Evolutionary conservation across 2,113 vertebrate genomes (phyloP).

Genomic region (Ictidomys tridecemlineatus): DNA sequence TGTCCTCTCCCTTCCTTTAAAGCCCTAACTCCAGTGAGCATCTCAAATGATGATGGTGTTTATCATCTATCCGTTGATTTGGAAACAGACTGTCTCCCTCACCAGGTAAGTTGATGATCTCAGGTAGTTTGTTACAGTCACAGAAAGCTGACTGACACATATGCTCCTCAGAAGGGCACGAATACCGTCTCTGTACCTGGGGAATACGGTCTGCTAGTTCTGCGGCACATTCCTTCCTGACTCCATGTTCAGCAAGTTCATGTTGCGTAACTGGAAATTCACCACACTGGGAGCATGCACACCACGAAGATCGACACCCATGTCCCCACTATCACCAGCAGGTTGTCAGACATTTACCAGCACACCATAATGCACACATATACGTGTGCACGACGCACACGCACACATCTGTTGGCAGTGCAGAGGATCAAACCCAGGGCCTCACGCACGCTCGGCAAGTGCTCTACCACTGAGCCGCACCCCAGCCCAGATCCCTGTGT

Average conservation of each 20-base stretch:
- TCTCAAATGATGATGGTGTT: neutral
- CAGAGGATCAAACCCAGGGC: neutral
- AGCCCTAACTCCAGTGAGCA: neutral
- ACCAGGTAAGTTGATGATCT: neutral
- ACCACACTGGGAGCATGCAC: rapidly evolving
- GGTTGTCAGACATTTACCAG: neutral
- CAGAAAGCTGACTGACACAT: too few relatives aligned
- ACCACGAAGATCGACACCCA: rapidly evolving
- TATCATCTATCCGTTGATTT: neutral
- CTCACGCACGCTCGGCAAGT: neutral
- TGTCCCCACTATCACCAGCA: neutral
- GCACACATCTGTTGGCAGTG: too few relatives aligned
- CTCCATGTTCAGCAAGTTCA: neutral
- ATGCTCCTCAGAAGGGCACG: neutral
- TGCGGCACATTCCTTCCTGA: neutral
- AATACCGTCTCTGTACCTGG: rapidly evolving
- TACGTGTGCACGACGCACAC: too few relatives aligned
- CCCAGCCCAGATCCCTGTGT: neutral
- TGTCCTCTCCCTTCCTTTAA: neutral
- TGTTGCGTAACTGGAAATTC: rapidly evolving
- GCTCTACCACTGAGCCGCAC: neutral
- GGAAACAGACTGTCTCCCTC: neutral
- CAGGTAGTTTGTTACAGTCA: too few relatives aligned
- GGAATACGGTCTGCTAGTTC: rapidly evolving
- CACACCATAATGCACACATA: rapidly evolving